Base-by-base conservation (phyloP, 2,797 vertebrate genomes). In the Cygnus olor region DNA sequence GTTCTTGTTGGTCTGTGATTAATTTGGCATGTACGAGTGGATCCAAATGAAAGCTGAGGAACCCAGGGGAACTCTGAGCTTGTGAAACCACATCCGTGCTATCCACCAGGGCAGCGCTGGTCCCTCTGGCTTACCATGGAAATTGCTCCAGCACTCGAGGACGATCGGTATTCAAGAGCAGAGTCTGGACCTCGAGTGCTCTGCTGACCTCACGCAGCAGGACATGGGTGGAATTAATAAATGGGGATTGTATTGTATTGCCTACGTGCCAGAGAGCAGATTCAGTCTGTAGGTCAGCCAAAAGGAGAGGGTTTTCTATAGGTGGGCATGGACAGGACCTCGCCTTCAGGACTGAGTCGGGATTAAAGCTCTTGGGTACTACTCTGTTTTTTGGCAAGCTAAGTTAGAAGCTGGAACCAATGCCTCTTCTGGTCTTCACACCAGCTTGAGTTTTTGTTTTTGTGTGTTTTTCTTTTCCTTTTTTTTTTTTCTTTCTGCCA, bases 1-100 rank as follows among this genome's bases (percentile, higher is more conserved):
- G n/a, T 47, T 85, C 74, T 45, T 58, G 57, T 51, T 72, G 78
- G 45, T 27, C 65, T 69, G 57, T 72, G 88, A 93, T 94, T 93
- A 90, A 88, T 94, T 65, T 87, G 64, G 11, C 22, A 32, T 22
- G 49, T 94, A 30, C 44, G 71, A 94, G 69, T 54, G 66, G 53
- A 76, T 78, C 40, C 57, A 80, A 82, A 78, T 44, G 38, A 71
- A 80, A 89, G 25, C 69, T 61, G 47, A 82, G 77, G 88, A 68
- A n/a, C 28, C 5, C 60, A 32, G 61, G 34, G 70, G 22, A 36
- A 30, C 40, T 28, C 42, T 15, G 25, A 83, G 38, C 30, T 42
- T 60, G 38, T 72, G 56, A 66, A 91, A 77, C 81, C 38, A 47
- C n/a, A 17, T 16, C 18, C 1, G 0, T 63, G 11, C 36, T 64